A percentile compares a stretch with the other conserved stretches of the same genome.
phyloP scores from a whole-genome alignment of 2,888 invertebrate genomes.

The Megastigmus dorsalis region DNA sequence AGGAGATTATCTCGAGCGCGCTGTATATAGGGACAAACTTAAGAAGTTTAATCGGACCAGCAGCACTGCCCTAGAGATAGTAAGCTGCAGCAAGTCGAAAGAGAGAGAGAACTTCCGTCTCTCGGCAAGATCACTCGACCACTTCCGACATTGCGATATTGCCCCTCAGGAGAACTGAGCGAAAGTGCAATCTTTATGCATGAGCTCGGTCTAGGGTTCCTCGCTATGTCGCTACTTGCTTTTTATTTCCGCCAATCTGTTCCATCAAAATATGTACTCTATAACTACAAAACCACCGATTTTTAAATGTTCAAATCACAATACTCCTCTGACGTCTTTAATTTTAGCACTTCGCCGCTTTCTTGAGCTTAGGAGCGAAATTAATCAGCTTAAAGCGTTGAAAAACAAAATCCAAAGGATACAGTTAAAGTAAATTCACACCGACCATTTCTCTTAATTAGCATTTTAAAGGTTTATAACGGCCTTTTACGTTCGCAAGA shows the following conservation, averaged over 20 bases:
- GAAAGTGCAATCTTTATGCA: slow-evolving; percentile 61
- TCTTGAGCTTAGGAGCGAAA: background rate
- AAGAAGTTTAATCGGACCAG: slow-evolving; percentile 49
- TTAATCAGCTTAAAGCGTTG: slow-evolving; percentile 27
- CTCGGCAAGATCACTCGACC: slow-evolving; percentile 41
- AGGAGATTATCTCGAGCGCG: background rate
- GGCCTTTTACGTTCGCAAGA: no score
- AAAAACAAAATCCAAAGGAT: no score
- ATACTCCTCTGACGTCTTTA: slow-evolving; percentile 24
- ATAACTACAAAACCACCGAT: no score
- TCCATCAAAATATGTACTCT: slow-evolving; percentile 57
- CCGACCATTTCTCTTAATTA: no score
- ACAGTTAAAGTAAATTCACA: no score
- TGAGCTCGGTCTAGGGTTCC: slow-evolving; percentile 61
- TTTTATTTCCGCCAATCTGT: slow-evolving; percentile 62
- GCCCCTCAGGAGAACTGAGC: slow-evolving; percentile 25
- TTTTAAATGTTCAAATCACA: slow-evolving; percentile 40
- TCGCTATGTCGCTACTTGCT: slow-evolving; percentile 50
- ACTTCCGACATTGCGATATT: slow-evolving; percentile 49
- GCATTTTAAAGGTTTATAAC: no score
- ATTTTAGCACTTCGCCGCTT: background rate
- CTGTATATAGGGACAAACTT: slow-evolving; percentile 33
- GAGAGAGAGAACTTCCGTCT: slow-evolving; percentile 7
- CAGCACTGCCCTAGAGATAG: background rate
- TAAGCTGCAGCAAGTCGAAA: background rate